A percentile compares a stretch with the other conserved stretches of the same genome.
Evolutionary conservation across 1,140 invertebrate genomes (phyloP).

Genomic region (Calliphora vicina): DNA sequence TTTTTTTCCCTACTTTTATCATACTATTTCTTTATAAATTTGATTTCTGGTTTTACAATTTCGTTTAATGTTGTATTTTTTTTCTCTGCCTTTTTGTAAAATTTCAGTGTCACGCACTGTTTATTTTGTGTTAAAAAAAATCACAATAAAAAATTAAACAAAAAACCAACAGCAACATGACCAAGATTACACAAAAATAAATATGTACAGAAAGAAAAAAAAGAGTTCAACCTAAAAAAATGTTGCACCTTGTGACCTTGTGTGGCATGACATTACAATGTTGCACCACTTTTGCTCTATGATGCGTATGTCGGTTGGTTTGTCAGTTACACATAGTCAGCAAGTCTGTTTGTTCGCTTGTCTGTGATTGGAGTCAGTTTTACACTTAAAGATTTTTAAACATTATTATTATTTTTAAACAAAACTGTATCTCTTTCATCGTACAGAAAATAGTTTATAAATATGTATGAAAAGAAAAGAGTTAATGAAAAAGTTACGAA

Average conservation of each 20-base stretch:
- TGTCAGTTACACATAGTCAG: background rate
- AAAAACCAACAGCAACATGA: background rate
- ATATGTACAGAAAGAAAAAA: background rate
- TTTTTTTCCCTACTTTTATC: background rate
- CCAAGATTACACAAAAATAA: background rate
- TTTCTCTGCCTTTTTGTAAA: background rate
- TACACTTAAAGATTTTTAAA: background rate
- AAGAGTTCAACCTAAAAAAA: background rate
- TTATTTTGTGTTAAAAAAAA: background rate
- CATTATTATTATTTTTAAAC: background rate
- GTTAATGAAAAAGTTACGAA: background rate
- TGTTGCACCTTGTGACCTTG: slow-evolving; percentile 12
- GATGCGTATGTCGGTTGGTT: background rate
- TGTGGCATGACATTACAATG: slow-evolving; percentile 9
- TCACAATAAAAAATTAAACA: no score
- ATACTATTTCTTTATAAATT: background rate
- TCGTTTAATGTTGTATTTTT: background rate
- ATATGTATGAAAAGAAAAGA: background rate
- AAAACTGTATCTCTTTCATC: background rate
- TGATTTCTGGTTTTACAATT: background rate
- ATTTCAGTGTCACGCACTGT: slow-evolving; percentile 12
- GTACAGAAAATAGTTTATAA: background rate
- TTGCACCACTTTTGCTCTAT: background rate
- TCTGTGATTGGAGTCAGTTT: background rate
- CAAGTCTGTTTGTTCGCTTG: no score